phyloP scores from a whole-genome alignment of 2,113 vertebrate genomes.

The Zosterops borbonicus region DNA sequence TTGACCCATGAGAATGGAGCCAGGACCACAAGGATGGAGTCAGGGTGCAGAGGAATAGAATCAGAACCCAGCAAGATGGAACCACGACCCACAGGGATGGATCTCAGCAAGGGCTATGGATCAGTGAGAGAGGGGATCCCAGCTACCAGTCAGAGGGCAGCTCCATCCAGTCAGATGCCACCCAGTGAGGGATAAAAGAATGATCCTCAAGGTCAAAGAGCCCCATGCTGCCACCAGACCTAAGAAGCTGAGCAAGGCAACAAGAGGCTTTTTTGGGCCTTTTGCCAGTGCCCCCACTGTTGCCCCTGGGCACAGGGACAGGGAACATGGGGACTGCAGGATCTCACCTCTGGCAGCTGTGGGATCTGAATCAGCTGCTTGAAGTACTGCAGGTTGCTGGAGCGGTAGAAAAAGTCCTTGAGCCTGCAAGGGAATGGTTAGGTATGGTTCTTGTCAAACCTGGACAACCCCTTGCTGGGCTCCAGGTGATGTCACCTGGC shows the following conservation, averaged over 20 bases:
- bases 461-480: background rate
- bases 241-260: background rate
- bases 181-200: background rate
- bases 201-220: background rate
- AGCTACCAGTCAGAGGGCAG: background rate
- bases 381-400: slow-evolving; percentile 98
- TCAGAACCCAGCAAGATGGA: background rate
- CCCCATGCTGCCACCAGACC: background rate
- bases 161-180: background rate
- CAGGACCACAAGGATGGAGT: background rate
- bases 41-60: background rate
- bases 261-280: background rate
- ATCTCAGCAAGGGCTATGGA: background rate
- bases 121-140: background rate
- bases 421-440: slow-evolving; percentile 73
- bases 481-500: background rate
- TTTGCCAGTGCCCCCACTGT: background rate
- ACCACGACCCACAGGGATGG: background rate
- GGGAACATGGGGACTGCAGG: fast-evolving
- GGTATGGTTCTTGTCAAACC: background rate
- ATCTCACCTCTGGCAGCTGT: slow-evolving; percentile 92
- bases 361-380: slow-evolving; percentile 97
- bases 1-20: background rate
- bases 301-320: background rate
- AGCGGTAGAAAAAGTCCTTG: slow-evolving; percentile 96